Evolutionary conservation across 2,888 invertebrate species (phyloP).

Genomic region (Rhingia rostrata): DNA sequence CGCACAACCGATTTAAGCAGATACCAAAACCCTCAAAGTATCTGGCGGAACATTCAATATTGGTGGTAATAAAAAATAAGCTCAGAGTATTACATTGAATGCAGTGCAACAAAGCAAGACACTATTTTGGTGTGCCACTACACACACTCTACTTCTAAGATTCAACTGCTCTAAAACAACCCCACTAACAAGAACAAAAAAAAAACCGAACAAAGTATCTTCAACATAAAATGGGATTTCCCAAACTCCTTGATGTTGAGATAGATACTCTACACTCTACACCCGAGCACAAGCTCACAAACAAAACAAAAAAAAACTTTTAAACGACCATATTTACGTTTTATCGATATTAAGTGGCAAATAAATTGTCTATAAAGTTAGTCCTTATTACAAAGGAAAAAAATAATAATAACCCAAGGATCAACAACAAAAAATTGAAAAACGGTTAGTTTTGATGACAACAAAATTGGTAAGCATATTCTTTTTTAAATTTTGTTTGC

Average conservation of each 20-base stretch:
- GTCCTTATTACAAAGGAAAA: constrained; percentile 45
- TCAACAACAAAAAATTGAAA: constrained; percentile 8
- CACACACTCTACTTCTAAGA: constrained; percentile 6
- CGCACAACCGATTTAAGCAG: constrained; percentile 46
- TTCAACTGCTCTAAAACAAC: neutral
- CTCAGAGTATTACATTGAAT: constrained; percentile 80
- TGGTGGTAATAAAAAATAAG: constrained; percentile 81
- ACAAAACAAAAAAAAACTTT: constrained; percentile 33
- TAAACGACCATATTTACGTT: constrained; percentile 77
- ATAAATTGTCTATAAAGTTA: constrained; percentile 81
- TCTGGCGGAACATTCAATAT: constrained; percentile 79
- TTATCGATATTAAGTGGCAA: constrained; percentile 79
- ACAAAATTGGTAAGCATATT: constrained; percentile 52
- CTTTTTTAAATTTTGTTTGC: constrained; percentile 7
- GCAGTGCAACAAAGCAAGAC: constrained; percentile 61
- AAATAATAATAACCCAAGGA: constrained; percentile 55
- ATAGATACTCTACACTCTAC: constrained; percentile 8
- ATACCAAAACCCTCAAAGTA: constrained; percentile 65
- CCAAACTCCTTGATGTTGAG: constrained; percentile 23
- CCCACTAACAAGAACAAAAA: constrained; percentile 1
- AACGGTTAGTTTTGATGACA: constrained; percentile 49
- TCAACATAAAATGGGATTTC: constrained; percentile 64
- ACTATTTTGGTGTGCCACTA: constrained; percentile 4
- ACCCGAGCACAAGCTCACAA: constrained; percentile 2
- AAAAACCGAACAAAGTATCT: constrained; percentile 47